Evolutionary conservation across 1,140 invertebrate species (phyloP), one percentile per base, ranked within the genome.

Genomic region (Melitaea cinxia): DNA sequence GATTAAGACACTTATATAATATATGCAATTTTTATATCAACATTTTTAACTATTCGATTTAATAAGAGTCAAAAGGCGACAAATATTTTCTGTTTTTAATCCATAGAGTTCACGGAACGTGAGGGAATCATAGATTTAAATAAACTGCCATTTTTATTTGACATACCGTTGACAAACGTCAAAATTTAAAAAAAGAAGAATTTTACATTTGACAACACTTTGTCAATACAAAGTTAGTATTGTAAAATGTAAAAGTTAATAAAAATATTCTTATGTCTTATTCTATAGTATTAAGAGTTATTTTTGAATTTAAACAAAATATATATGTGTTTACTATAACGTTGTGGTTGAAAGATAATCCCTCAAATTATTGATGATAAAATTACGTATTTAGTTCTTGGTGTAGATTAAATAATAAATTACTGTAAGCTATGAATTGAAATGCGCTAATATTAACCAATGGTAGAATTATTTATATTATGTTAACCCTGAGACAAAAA

Each of bases 61-160:
- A 15, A 39, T 19, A n/a, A 57, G 12, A 23, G 4, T 37, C 24
- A 15, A 21, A 55, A 55, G 24, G 4, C 7, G 17, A 21, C 28
- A 42, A 9, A 24, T 12, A 14, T 42, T 2, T 17, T 45, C 15
- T 14, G 45, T 26, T 57, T 4, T 58, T 54, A 56, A 63, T 63
- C 52, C 30, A 6, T 45, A 57, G 30, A 54, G 19, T 45, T 42
- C n/a, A 14, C 19, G 30, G 12, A 62, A 42, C n/a, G 66, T 68
- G 65, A 65, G 60, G 56, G 57, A 56, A 60, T 66, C 49, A 62
- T 57, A 62, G 35, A 65, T 37, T 62, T 47, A 37, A 60, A 68
- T 74, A 74, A 74, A 68, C 35, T 57, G 59, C 35, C 33, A 50
- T 70, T 58, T 74, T 70, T 70, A 70, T 74, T 58, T 65, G 19